Evolutionary conservation across 2,797 vertebrate species (phyloP).

Genomic region (Chrysocyon brachyurus): DNA sequence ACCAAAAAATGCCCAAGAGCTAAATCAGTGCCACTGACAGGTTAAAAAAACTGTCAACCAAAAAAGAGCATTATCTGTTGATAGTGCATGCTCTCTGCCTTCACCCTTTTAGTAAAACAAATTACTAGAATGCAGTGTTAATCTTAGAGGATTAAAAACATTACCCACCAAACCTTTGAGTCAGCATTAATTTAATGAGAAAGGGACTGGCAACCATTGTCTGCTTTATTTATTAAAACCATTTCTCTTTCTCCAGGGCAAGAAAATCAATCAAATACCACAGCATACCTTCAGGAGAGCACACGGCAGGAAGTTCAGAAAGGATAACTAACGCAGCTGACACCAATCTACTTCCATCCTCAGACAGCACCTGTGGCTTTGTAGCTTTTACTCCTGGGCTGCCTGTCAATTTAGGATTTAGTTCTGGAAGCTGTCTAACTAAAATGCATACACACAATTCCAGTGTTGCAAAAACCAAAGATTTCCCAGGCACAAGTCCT

Average conservation of each 20-base stretch:
- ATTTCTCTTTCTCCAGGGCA: not conserved
- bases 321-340: constrained; percentile 93
- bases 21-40: not conserved
- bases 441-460: constrained; percentile 96
- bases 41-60: constrained; percentile 18
- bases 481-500: constrained; percentile 94
- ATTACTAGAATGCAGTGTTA: not conserved
- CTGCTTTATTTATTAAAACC: not conserved
- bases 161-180: not conserved
- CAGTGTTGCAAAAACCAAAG: constrained; percentile 95
- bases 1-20: not conserved
- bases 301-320: constrained; percentile 94
- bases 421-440: constrained; percentile 95
- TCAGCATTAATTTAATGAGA: constrained; percentile 47
- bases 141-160: constrained; percentile 47
- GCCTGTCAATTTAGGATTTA: constrained; percentile 94
- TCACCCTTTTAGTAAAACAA: constrained; percentile 36
- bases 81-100: not conserved
- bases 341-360: constrained; percentile 91
- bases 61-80: not conserved
- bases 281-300: constrained; percentile 95
- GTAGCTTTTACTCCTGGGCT: constrained; percentile 86
- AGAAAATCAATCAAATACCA: constrained; percentile 48
- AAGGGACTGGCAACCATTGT: constrained; percentile 15
- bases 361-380: constrained; percentile 89